These are phyloP conservation scores for Lithobius niger DNA, from an alignment of 1,140 invertebrate genomes.

Conservation along the genomic window DNA sequence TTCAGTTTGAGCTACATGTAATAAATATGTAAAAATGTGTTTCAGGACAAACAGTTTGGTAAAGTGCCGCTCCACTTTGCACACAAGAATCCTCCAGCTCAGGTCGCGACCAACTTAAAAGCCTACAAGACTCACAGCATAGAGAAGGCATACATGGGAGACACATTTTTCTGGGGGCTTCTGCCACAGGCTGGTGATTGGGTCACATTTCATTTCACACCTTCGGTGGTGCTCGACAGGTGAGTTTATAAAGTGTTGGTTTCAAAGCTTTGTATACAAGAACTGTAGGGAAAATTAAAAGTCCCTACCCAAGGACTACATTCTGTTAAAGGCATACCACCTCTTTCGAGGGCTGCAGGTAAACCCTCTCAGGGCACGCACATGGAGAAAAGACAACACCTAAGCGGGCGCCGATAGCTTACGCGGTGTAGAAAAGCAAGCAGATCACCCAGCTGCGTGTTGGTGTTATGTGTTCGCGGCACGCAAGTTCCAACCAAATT, in stretches of 20 bases:
- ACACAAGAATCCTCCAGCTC: slow-evolving; percentile 66
- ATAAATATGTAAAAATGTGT: too few relatives aligned
- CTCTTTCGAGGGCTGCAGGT: too few relatives aligned
- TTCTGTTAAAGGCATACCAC: too few relatives aligned
- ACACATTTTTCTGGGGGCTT: slow-evolving; percentile 85
- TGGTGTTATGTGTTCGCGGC: too few relatives aligned
- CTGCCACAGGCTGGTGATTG: slow-evolving; percentile 69
- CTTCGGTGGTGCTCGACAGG: slow-evolving; percentile 60
- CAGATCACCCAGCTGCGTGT: too few relatives aligned
- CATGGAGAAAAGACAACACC: too few relatives aligned
- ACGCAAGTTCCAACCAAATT: too few relatives aligned
- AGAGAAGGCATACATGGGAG: slow-evolving; percentile 68
- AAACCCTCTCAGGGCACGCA: too few relatives aligned
- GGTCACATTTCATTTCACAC: slow-evolving; percentile 64
- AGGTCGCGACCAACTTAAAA: slow-evolving; percentile 59
- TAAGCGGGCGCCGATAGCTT: too few relatives aligned
- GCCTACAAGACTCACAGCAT: slow-evolving; percentile 71
- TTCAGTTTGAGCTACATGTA: too few relatives aligned
- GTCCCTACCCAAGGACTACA: too few relatives aligned
- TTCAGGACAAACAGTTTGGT: slow-evolving; percentile 80
- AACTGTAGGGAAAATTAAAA: background rate
- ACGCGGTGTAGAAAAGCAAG: too few relatives aligned
- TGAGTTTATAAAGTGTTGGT: slow-evolving; percentile 39
- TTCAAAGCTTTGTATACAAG: slow-evolving; percentile 9
- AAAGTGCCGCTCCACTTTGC: slow-evolving; percentile 68